Evolutionary conservation across 2,888 invertebrate species (phyloP), one percentile per base, ranked within the genome.

Genomic region (Scelioninae gen. 1): DNA sequence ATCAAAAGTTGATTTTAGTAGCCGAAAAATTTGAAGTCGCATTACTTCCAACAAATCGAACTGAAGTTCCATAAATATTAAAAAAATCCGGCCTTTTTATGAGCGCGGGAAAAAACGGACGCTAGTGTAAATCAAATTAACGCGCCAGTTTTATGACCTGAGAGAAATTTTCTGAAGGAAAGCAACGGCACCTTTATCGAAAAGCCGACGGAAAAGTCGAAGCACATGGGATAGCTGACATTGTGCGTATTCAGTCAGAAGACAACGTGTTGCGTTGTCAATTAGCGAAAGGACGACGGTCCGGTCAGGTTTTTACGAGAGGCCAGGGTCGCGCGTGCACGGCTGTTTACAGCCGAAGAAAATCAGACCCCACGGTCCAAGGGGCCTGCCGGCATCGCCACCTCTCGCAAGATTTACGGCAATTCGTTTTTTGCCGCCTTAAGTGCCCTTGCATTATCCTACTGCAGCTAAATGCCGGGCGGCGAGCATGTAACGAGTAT

Each of bases 191-290:
- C 34, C 15, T 72, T 74, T 45, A 31, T 51, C 16, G 5, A 45
- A 66, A 62, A 55, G 49, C 23, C 8, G 6, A 16, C n/a, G 38
- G 55, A 60, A 58, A 51, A 65, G 47, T 43, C 16, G 38, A 58
- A 75, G 9, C 43, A 5, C 16, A 6, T 15, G 5, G 0, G 5
- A 0, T n/a, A n/a, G 16, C 32, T 23, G 56, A 56, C 68, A 65
- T 34, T 43, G 43, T 69, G 66, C 58, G 51, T 38, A 32, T 60
- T 65, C 32, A 40, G 53, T 23, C 66, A 65, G 86, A 85, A 89
- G 88, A 90, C 90, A 89, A 90, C 90, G 89, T 90, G 87, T 89
- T 88, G 76, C 88, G 86, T 88, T 89, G 90, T 88, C 89, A 91
- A 91, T 91, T 90, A 91, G 88, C 85, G 83, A 76, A 83, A 74